A percentile compares a stretch with the other conserved stretches of the same genome.
Evolutionary conservation across 2,888 invertebrate species (phyloP).

Genomic region (Harpagoxenus sublaevis): DNA sequence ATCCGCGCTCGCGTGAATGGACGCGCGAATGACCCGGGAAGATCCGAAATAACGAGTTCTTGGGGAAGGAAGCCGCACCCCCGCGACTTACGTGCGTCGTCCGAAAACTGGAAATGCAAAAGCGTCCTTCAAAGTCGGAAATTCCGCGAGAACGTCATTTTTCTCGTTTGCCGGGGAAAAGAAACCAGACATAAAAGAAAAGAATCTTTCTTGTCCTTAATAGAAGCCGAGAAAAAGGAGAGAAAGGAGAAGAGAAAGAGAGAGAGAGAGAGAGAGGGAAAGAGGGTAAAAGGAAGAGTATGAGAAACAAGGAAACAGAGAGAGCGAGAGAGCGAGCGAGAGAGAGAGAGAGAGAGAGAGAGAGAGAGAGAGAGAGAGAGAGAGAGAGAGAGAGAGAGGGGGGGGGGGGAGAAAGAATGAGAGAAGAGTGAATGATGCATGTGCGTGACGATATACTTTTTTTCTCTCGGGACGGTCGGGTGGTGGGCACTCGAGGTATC

Average conservation of each 20-base stretch:
- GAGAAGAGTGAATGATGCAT: constrained; percentile 41
- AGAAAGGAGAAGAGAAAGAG: constrained; percentile 27
- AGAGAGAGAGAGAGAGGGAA: constrained; percentile 29
- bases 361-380: constrained; percentile 35
- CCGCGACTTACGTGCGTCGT: background rate
- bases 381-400: constrained; percentile 34
- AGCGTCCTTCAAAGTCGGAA: constrained; percentile 16
- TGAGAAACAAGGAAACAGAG: background rate
- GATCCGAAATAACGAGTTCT: constrained; percentile 1
- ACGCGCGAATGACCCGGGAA: constrained; percentile 7
- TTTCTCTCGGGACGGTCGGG: constrained; percentile 67
- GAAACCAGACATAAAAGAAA: constrained; percentile 13
- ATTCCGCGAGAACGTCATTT: constrained; percentile 17
- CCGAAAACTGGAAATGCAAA: background rate
- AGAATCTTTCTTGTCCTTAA: constrained; percentile 40
- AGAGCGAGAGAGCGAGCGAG: constrained; percentile 5
- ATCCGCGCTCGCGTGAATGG: constrained; percentile 12
- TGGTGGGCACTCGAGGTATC: constrained; percentile 69
- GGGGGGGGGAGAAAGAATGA: constrained; percentile 7
- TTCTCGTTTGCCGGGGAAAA: constrained; percentile 41
- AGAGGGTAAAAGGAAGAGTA: constrained; percentile 13
- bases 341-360: constrained; percentile 18
- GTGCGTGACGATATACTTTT: constrained; percentile 52
- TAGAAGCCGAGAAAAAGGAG: constrained; percentile 3
- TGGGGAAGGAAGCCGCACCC: background rate